phyloP scores from a whole-genome alignment of 2,888 invertebrate genomes.

The Ophioninae sp. region DNA sequence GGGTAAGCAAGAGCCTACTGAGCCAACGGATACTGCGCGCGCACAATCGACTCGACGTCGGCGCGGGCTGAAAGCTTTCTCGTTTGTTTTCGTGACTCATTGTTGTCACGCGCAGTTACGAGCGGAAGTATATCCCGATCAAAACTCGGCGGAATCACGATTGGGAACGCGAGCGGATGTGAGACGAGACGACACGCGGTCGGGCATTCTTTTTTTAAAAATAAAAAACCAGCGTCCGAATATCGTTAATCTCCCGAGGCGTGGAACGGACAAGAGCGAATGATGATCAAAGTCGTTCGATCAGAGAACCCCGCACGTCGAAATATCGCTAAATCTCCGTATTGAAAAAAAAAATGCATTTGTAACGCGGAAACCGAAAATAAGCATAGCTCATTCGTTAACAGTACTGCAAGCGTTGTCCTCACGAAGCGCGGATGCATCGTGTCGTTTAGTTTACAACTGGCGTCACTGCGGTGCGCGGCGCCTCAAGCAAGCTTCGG shows the following conservation, averaged over 20 bases:
- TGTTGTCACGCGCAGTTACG: slow-evolving; percentile 10
- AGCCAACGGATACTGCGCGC: background rate
- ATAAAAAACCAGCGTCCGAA: background rate
- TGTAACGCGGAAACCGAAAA: no score
- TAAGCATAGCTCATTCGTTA: slow-evolving; percentile 17
- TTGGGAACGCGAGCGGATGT: background rate
- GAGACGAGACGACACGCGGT: background rate
- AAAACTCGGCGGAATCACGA: background rate
- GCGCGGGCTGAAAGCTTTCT: slow-evolving; percentile 50
- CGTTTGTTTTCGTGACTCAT: slow-evolving; percentile 45
- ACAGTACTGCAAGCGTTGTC: slow-evolving; percentile 24
- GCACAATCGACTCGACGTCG: slow-evolving; percentile 27
- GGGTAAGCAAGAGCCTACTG: background rate
- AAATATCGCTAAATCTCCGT: no score
- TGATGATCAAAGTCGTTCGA: no score
- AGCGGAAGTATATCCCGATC: slow-evolving; percentile 1
- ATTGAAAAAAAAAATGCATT: no score
- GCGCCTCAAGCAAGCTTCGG: slow-evolving; percentile 8
- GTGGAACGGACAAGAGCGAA: no score
- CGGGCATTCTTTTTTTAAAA: background rate
- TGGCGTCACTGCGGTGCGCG: slow-evolving; percentile 20
- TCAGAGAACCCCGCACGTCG: no score
- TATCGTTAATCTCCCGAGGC: no score
- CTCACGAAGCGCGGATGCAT: slow-evolving; percentile 27
- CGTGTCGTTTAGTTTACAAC: background rate